Evolutionary conservation across 2,888 invertebrate genomes (phyloP).

Genomic region (Tenthredo distinguenda): DNA sequence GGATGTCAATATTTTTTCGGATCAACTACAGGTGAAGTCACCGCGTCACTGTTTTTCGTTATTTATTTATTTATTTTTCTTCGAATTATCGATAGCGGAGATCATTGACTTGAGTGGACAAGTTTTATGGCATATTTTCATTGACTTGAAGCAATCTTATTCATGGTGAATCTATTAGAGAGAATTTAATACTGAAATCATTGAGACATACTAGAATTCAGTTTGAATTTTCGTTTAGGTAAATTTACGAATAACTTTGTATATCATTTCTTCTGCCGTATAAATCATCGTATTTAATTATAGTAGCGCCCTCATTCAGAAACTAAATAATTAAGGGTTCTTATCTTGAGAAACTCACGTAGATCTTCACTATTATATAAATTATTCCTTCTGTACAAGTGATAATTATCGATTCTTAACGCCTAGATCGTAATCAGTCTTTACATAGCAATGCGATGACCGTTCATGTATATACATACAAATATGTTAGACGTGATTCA

Average conservation of each 20-base stretch:
- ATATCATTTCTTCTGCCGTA: neutral
- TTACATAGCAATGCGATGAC: constrained; percentile 9
- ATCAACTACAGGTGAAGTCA: neutral
- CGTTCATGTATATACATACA: neutral
- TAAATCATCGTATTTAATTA: constrained; percentile 47
- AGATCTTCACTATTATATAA: constrained; percentile 16
- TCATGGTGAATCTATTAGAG: neutral
- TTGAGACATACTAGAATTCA: neutral
- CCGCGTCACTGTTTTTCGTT: neutral
- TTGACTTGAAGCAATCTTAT: neutral
- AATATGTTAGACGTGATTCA: constrained; percentile 4
- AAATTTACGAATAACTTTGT: constrained; percentile 33
- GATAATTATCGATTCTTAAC: constrained; percentile 50
- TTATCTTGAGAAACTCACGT: constrained; percentile 10
- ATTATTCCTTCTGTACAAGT: constrained; percentile 37
- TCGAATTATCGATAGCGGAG: neutral
- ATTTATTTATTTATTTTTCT: neutral
- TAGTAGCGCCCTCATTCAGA: constrained; percentile 23
- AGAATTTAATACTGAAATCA: neutral
- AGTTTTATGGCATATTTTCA: neutral
- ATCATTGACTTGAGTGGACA: neutral
- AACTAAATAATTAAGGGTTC: constrained; percentile 37
- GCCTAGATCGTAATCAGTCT: constrained; percentile 42
- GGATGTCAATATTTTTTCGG: neutral
- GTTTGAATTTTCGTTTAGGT: neutral